Conservation (phyloP, 2,888 invertebrate species). For the Maniola hyperantus region DNA sequence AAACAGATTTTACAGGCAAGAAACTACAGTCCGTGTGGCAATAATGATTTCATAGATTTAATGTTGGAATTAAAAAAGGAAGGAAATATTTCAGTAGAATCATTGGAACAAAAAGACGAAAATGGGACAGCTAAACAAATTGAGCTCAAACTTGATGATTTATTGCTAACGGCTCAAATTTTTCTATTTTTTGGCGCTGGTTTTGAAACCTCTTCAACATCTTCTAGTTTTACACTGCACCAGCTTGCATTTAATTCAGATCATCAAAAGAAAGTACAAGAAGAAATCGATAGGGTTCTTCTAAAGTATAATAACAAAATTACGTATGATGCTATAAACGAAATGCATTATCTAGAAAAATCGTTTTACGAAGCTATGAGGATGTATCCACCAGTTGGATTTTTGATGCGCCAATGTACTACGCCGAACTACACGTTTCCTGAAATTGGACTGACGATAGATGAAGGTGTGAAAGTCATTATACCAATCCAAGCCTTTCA, state of each 20-base stretch:
- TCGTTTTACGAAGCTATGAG: constrained; percentile 71
- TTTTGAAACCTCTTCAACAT: constrained; percentile 78
- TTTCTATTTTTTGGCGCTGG: constrained; percentile 78
- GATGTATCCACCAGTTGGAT: constrained; percentile 70
- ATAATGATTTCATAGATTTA: constrained; percentile 72
- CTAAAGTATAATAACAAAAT: constrained; percentile 60
- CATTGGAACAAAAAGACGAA: constrained; percentile 58
- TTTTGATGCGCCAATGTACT: constrained; percentile 60
- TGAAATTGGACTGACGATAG: constrained; percentile 63
- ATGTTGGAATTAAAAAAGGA: constrained; percentile 65
- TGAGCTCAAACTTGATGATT: constrained; percentile 60
- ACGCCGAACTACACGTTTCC: constrained; percentile 66
- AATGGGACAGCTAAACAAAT: constrained; percentile 62
- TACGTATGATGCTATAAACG: constrained; percentile 67
- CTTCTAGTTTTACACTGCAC: constrained; percentile 73
- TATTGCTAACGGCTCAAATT: constrained; percentile 67
- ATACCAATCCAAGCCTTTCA: constrained; percentile 71
- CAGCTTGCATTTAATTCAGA: constrained; percentile 73
- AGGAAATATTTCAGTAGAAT: constrained; percentile 66
- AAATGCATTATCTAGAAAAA: constrained; percentile 70
- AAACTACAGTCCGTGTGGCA: constrained; percentile 61
- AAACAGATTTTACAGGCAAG: constrained; percentile 58
- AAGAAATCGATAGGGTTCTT: constrained; percentile 69
- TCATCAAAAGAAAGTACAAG: constrained; percentile 66
- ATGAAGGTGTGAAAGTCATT: constrained; percentile 59